Evolutionary conservation across 2,797 vertebrate genomes (phyloP).

Genomic region (Dendrocincla fuliginosa): DNA sequence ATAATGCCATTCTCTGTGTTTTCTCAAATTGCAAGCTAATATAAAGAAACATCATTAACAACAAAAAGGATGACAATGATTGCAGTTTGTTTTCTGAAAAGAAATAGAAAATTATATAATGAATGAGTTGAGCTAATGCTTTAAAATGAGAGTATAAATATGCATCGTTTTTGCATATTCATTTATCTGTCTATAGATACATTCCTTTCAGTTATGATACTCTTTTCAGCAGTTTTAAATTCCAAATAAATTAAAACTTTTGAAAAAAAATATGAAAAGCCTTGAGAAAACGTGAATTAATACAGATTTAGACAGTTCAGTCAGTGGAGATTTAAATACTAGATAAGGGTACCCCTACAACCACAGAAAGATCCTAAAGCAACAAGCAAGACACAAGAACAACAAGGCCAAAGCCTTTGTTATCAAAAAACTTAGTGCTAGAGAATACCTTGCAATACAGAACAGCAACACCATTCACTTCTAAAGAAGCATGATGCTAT

Average conservation of each 20-base stretch:
- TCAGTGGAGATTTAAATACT: neutral
- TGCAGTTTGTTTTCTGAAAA: conserved; percentile 19
- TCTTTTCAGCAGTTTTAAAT: conserved; percentile 2
- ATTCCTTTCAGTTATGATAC: neutral
- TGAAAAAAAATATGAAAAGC: neutral
- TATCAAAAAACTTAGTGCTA: neutral
- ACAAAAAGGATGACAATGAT: neutral
- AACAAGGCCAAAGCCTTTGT: neutral
- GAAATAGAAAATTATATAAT: neutral
- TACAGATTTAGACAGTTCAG: neutral
- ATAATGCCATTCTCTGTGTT: neutral
- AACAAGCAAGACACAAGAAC: neutral
- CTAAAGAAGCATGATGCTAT: fast-evolving
- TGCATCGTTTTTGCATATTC: neutral
- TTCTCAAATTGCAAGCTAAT: neutral
- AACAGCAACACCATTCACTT: neutral
- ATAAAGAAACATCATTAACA: conserved; percentile 9
- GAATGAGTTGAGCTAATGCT: neutral
- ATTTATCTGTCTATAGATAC: conserved; percentile 11
- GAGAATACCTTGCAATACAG: neutral
- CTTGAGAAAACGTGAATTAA: neutral
- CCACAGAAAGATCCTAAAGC: neutral
- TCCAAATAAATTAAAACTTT: conserved; percentile 34
- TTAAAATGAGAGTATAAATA: conserved; percentile 15
- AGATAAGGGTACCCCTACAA: neutral